These are phyloP conservation scores for Eristalis intricaria DNA, from an alignment of 2,888 invertebrate species.

Conservation along the genomic window DNA sequence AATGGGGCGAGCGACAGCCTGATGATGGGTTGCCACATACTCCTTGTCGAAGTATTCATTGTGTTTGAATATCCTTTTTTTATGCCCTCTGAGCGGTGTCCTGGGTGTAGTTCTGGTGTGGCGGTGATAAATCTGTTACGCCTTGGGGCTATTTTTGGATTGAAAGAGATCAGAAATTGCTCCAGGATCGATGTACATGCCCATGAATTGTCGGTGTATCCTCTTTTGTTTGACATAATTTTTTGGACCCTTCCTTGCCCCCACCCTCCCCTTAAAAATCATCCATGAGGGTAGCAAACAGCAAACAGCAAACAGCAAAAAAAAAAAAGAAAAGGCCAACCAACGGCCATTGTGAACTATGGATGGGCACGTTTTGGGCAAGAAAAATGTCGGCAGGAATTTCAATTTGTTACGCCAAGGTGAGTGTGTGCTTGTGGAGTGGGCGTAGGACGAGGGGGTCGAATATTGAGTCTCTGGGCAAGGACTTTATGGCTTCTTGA, in stretches of 20 bases:
- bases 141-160: constrained; percentile 33
- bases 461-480: neutral
- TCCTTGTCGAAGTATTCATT: constrained; percentile 42
- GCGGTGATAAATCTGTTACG: constrained; percentile 55
- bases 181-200: constrained; percentile 11
- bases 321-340: neutral
- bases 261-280: no score
- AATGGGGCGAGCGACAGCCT: neutral
- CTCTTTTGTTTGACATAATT: constrained; percentile 27
- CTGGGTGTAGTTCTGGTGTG: constrained; percentile 36
- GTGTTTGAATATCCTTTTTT: constrained; percentile 31
- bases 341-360: neutral
- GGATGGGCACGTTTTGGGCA: neutral
- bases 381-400: neutral
- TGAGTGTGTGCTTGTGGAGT: neutral
- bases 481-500: constrained; percentile 20
- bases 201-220: neutral
- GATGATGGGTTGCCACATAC: constrained; percentile 18
- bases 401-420: constrained; percentile 1
- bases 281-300: no score
- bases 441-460: neutral
- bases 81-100: neutral
- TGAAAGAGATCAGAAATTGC: constrained; percentile 42
- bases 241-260: neutral
- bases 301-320: neutral